Evolutionary conservation across 2,888 invertebrate genomes (phyloP), one percentile per base, ranked within the genome.

Genomic region (Aromia moschata): DNA sequence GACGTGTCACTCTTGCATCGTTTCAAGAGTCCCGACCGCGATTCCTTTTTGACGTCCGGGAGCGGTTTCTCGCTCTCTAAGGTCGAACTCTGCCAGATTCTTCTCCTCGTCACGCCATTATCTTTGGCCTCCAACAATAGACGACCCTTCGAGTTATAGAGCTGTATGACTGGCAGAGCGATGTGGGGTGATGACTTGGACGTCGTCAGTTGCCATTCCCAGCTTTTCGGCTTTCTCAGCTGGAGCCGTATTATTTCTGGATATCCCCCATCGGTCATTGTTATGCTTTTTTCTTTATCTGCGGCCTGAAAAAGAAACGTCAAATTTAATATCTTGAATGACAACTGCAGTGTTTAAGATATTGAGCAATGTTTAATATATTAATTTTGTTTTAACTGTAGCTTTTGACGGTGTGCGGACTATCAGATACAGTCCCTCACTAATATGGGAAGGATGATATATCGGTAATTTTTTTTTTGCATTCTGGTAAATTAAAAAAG

Each of bases 121-220:
- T 86, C 85, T 70, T 84, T 84, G 66, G 87, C 85, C 79, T 87
- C 85, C 18, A 86, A 82, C 65, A 87, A 80, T 51, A 87, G 81
- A 77, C 85, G 83, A 66, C 87, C 87, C 68, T 85, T 86, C 73
- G 85, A 83, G 79, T 87, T 85, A 76, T 84, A 87, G 65, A 88
- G 83, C 77, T 87, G 86, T 76, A 88, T 84, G 57, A 84, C 84
- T 25, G 87, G 87, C 68, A 87, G 82, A 70, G 79, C 79, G 63
- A 86, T 81, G 70, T 84, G 83, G 36, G 86, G 86, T 55, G 87
- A 87, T 56, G 84, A 84, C 78, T 86, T 87, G 67, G 86, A 84
- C 33, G 87, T 87, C 40, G 86, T 83, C 65, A 88, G 77, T 77
- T 87, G 85, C 87, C 87, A 88, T 79, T 86, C 86, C 80, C 84